Conservation (phyloP, 2,888 invertebrate genomes). For the Germaria angustata region DNA sequence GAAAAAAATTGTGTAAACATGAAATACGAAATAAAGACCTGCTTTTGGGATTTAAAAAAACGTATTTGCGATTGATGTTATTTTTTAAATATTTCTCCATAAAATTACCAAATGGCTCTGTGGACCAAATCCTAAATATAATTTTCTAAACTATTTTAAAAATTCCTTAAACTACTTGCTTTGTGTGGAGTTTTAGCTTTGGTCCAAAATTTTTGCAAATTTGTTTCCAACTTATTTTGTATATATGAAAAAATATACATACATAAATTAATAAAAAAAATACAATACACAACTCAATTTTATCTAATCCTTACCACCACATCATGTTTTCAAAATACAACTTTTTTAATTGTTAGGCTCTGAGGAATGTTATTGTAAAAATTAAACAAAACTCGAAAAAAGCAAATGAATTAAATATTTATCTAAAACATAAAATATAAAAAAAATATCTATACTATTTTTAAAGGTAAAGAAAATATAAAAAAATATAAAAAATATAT, state of each 20-base stretch:
- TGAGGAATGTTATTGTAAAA: constrained; percentile 64
- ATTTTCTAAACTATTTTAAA: too few relatives aligned
- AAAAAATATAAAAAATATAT: background rate
- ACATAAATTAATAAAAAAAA: background rate
- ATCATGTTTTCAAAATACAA: constrained; percentile 66
- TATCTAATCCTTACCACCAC: constrained; percentile 63
- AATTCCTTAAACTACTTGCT: too few relatives aligned
- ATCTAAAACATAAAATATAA: constrained; percentile 41
- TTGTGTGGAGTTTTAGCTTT: too few relatives aligned
- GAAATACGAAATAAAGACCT: too few relatives aligned
- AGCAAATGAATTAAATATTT: constrained; percentile 54
- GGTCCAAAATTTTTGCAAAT: background rate
- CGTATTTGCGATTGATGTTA: too few relatives aligned
- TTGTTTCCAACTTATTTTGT: constrained; percentile 37
- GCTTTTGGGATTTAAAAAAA: too few relatives aligned
- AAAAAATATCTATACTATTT: constrained; percentile 49
- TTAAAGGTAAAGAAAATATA: constrained; percentile 12
- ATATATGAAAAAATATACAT: background rate
- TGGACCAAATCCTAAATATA: too few relatives aligned
- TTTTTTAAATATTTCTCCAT: too few relatives aligned
- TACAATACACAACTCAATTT: constrained; percentile 61
- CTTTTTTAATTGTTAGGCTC: constrained; percentile 65
- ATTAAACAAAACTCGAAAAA: constrained; percentile 51
- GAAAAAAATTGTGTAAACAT: too few relatives aligned
- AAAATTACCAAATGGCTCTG: too few relatives aligned